Conservation (phyloP, 92 coral and sea anemone genomes). For the Porites divaricata region DNA sequence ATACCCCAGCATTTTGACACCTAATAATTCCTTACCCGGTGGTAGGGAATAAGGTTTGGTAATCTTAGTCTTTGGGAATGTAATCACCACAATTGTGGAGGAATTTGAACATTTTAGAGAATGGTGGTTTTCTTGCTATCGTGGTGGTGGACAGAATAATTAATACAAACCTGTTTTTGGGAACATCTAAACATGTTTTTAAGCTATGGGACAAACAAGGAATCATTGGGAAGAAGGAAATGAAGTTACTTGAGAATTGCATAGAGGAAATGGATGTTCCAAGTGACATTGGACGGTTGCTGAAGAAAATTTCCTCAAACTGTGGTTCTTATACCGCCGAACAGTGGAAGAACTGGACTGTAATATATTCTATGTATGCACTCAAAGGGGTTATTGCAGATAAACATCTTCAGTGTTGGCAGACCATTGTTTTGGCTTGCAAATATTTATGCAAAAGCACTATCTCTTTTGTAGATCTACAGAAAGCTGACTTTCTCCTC, state of each 20-base stretch:
- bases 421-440: slow-evolving; percentile 62
- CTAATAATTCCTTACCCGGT: no score
- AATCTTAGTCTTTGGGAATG: no score
- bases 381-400: slow-evolving; percentile 51
- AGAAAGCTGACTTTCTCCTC: slow-evolving; percentile 49
- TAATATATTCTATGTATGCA: slow-evolving; percentile 60
- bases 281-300: slow-evolving; percentile 62
- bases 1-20: no score
- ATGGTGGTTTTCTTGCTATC: no score
- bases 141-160: no score
- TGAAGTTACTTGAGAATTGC: slow-evolving; percentile 48
- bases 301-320: slow-evolving; percentile 54
- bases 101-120: no score
- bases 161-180: slow-evolving; percentile 46
- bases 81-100: no score
- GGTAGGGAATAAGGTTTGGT: no score
- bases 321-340: slow-evolving; percentile 64
- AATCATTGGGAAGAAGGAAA: slow-evolving; percentile 37
- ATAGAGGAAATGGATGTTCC: slow-evolving; percentile 53
- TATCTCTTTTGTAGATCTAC: slow-evolving; percentile 26
- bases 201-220: slow-evolving; percentile 53
- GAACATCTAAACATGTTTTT: slow-evolving; percentile 56
- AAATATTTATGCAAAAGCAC: slow-evolving; percentile 38
- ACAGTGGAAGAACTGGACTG: slow-evolving; percentile 78
- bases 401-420: slow-evolving; percentile 68